Conservation (phyloP, 2,888 invertebrate species). For the Bombylius major region DNA sequence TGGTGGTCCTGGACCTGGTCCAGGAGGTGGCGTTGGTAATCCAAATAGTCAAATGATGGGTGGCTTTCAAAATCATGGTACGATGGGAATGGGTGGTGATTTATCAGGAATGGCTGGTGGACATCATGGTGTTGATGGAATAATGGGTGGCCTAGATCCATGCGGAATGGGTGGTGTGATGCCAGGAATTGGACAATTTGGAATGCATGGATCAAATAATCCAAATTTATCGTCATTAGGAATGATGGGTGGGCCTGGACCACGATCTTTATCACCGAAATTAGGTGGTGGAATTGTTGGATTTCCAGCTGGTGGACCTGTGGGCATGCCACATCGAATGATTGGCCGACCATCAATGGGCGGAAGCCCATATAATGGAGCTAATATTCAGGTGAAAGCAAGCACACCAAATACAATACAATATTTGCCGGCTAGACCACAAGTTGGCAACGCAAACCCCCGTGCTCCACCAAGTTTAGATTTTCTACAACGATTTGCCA, state of each 20-base stretch:
- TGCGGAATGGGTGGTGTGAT: slow-evolving; percentile 39
- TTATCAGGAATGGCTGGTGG: slow-evolving; percentile 18
- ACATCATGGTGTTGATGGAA: slow-evolving; percentile 19
- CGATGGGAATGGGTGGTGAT: slow-evolving; percentile 9
- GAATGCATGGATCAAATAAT: slow-evolving; percentile 18
- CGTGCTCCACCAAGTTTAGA: slow-evolving; percentile 79
- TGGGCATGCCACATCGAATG: slow-evolving; percentile 42
- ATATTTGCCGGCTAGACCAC: slow-evolving; percentile 92
- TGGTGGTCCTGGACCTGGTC: slow-evolving; percentile 30
- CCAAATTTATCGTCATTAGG: slow-evolving; percentile 37
- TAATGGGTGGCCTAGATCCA: slow-evolving; percentile 21
- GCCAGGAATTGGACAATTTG: slow-evolving; percentile 31
- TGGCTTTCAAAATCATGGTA: slow-evolving; percentile 10
- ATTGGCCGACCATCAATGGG: slow-evolving; percentile 54
- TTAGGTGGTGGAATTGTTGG: slow-evolving; percentile 44
- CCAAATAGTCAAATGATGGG: slow-evolving; percentile 10
- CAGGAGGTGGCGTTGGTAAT: slow-evolving; percentile 17
- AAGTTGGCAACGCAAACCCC: slow-evolving; percentile 56
- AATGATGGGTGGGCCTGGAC: slow-evolving; percentile 36
- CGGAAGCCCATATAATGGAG: slow-evolving; percentile 44
- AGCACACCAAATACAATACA: slow-evolving; percentile 97
- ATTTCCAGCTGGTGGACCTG: slow-evolving; percentile 39
- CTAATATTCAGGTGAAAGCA: slow-evolving; percentile 85
- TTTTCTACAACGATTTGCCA: slow-evolving; percentile 77
- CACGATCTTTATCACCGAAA: slow-evolving; percentile 51